Evolutionary conservation across 2,888 invertebrate genomes (phyloP).

Genomic region (Ectemnius cavifrons): DNA sequence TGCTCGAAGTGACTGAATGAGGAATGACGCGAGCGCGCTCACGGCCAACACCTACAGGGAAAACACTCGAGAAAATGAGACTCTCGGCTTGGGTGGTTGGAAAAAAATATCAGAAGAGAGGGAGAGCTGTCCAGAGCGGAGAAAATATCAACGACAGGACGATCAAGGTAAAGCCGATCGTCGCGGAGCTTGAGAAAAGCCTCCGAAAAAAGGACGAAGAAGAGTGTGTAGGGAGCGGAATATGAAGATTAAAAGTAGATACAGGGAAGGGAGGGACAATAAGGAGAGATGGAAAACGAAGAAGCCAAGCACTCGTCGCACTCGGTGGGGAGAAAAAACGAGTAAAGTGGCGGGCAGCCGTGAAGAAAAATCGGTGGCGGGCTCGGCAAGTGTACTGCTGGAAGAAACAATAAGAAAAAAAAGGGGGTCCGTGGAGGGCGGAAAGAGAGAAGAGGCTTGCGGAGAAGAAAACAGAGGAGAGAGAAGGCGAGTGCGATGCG

Average conservation of each 20-base stretch:
- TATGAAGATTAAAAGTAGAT: slow-evolving; percentile 17
- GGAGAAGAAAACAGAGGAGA: slow-evolving; percentile 12
- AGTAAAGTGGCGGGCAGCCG: slow-evolving; percentile 2
- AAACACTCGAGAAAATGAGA: slow-evolving; percentile 4
- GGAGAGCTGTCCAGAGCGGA: slow-evolving; percentile 25
- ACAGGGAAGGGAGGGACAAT: slow-evolving; percentile 10
- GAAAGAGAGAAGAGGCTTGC: slow-evolving; percentile 3
- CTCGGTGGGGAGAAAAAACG: background rate
- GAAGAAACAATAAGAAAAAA: slow-evolving; percentile 18
- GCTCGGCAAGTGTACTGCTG: background rate
- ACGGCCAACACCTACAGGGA: background rate
- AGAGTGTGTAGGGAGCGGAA: slow-evolving; percentile 11
- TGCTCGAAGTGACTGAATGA: too few species aligned
- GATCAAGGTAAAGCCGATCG: slow-evolving; percentile 41
- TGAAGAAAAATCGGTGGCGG: slow-evolving; percentile 13
- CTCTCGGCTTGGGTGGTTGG: background rate
- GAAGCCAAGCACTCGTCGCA: too few species aligned
- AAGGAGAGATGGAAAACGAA: background rate
- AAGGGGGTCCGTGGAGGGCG: slow-evolving; percentile 27
- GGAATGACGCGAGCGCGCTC: too few species aligned
- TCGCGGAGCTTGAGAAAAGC: slow-evolving; percentile 25
- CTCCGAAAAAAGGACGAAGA: slow-evolving; percentile 12
- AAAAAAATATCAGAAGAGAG: slow-evolving; percentile 1
- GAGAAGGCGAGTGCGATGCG: slow-evolving; percentile 41
- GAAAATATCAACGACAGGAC: slow-evolving; percentile 30